Evolutionary conservation across 2,888 invertebrate genomes (phyloP).

Genomic region (Strigamia transsilvanica): DNA sequence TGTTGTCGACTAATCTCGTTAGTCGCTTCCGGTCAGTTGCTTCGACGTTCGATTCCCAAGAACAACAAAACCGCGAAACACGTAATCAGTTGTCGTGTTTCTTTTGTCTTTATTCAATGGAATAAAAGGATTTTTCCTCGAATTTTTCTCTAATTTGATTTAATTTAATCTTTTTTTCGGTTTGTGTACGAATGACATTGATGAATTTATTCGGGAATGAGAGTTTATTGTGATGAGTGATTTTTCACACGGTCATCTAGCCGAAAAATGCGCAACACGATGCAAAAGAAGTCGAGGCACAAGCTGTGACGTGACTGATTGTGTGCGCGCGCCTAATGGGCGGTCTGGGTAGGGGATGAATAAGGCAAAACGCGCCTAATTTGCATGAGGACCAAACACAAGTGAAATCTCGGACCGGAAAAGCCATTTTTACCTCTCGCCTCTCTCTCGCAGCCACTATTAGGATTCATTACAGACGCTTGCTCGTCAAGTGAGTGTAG

Average conservation of each 20-base stretch:
- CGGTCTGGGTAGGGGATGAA: conserved; percentile 43
- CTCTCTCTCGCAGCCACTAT: not conserved
- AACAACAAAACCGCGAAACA: not conserved
- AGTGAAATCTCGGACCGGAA: conserved; percentile 49
- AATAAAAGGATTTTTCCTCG: not conserved
- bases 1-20: conserved; percentile 8
- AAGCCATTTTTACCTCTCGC: conserved; percentile 29
- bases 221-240: conserved; percentile 47
- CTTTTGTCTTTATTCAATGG: not conserved
- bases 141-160: not conserved
- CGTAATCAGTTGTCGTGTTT: not conserved
- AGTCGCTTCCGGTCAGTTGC: conserved; percentile 27
- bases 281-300: conserved; percentile 41
- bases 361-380: conserved; percentile 50
- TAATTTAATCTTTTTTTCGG: not conserved
- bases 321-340: conserved; percentile 44
- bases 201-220: conserved; percentile 7
- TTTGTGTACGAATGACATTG: not conserved
- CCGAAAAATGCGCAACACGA: conserved; percentile 43
- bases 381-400: conserved; percentile 48
- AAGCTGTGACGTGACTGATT: conserved; percentile 51
- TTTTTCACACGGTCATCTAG: conserved; percentile 48
- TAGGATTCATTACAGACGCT: conserved; percentile 53
- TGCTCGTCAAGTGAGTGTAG: conserved; percentile 29
- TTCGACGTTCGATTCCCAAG: not conserved